A percentile compares a stretch with the other conserved stretches of the same genome.
Evolutionary conservation across 2,113 vertebrate genomes (phyloP).

Genomic region (Lophochroa leadbeateri): DNA sequence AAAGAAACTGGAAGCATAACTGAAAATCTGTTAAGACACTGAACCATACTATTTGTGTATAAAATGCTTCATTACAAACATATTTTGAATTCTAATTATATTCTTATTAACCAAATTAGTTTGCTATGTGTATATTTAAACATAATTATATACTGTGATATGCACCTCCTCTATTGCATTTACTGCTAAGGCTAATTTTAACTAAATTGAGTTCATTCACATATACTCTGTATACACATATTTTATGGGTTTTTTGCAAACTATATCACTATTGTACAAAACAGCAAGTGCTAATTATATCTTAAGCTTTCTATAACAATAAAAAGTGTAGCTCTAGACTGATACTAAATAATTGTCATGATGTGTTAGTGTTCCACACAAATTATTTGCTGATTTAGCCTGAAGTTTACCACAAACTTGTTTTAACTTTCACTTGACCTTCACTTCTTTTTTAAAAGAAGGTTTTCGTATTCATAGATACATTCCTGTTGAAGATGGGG

Average conservation of each 20-base stretch:
- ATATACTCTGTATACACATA: not conserved
- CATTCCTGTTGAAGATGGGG: slow-evolving; percentile 26
- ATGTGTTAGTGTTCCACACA: not conserved
- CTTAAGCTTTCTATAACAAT: not conserved
- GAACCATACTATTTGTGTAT: not conserved
- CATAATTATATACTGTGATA: not conserved
- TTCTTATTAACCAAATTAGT: not conserved
- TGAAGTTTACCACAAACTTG: not conserved
- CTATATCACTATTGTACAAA: not conserved
- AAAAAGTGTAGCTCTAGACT: not conserved
- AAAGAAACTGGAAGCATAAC: not conserved
- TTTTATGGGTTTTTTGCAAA: not conserved
- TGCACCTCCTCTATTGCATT: not conserved
- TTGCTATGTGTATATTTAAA: not conserved
- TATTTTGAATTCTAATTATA: not conserved
- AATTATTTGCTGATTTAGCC: not conserved
- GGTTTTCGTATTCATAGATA: not conserved
- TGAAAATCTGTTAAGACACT: not conserved
- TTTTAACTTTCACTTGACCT: slow-evolving; percentile 61
- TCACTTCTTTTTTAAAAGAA: not conserved
- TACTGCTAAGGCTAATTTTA: not conserved
- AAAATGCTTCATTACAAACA: not conserved
- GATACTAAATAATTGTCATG: not conserved
- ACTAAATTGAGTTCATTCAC: not conserved
- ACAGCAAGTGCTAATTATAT: not conserved